Evolutionary conservation across 2,113 vertebrate species (phyloP), one percentile per base, ranked within the genome.

Genomic region (Takifugu flavidus): DNA sequence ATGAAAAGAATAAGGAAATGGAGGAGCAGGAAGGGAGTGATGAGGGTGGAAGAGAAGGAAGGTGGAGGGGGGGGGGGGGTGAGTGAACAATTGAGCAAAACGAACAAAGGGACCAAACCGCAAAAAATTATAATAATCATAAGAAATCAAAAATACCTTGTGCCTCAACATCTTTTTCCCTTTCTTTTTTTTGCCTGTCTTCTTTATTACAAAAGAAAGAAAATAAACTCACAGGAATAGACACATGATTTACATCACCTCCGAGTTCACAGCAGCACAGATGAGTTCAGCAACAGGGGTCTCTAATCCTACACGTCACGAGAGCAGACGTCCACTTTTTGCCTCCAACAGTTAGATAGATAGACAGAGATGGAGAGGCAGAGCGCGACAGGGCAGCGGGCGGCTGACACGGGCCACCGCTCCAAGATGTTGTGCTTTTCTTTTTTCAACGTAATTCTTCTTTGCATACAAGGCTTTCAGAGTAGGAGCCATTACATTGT

Each of bases 171-270:
- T 57, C 57, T 14, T 49, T 42, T 31, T 0, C 29, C 29, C 14
- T 20, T 28, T 28, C 12, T 11, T 52, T 13, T 59, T 53, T 25
- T 56, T 13, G 47, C 34, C 28, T 53, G 25, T 2, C 51, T 34
- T 27, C 64, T 71, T 67, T 69, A 49, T 13, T 56, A 67, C 49
- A 82, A 69, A 72, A 61, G 67, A 70, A 61, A 82, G 78, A 26
- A 82, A 75, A 82, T 80, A 65, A 15, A 15, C 79, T 79, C 79
- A 85, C 78, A 59, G 63, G 79, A 85, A 85, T 74, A 68, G 82
- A 89, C 80, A 87, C 84, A 89, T 80, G 73, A 80, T 84, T 78
- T 82, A 87, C 87, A 87, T 86, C 80, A 89, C 79, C 82, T 83
- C 77, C 82, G 67, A 73, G 74, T 81, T 82, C 56, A 86, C 87